phyloP scores from a whole-genome alignment of 2,888 invertebrate genomes.

The Sisyra nigra region DNA sequence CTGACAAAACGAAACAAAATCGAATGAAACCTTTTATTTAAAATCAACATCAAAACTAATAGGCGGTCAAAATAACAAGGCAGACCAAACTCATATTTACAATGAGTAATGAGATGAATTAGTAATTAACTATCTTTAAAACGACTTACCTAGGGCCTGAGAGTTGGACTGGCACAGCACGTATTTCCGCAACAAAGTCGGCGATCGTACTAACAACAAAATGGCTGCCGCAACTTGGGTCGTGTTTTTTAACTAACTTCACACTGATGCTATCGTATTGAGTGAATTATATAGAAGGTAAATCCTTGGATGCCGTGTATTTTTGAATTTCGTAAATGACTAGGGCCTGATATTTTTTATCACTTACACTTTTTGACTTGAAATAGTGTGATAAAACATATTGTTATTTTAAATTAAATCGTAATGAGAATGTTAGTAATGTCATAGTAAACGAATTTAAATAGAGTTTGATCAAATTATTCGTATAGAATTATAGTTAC shows the following conservation, averaged over 20 bases:
- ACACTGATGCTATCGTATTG: not conserved
- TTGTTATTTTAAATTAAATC: not conserved
- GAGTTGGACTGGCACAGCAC: conserved; percentile 46
- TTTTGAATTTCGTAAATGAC: not conserved
- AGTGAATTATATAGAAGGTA: not conserved
- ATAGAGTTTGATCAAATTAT: not conserved
- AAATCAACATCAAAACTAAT: not conserved
- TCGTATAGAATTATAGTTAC: not conserved
- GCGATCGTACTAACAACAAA: not conserved
- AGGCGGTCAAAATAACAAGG: not conserved
- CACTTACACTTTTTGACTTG: not conserved
- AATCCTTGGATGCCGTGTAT: not conserved
- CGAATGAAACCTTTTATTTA: not conserved
- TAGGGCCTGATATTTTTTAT: not conserved
- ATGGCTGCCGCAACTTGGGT: not conserved
- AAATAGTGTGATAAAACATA: not conserved
- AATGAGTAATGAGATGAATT: not conserved
- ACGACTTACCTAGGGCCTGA: conserved; percentile 27
- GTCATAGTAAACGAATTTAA: not conserved
- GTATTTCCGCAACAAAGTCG: conserved; percentile 36
- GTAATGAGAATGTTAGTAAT: not conserved
- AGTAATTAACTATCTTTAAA: not conserved
- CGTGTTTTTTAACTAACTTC: not conserved
- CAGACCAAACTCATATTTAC: not conserved
- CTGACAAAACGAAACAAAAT: not conserved